Percentiles rank a stretch among this genome's conserved stretches.
Evolutionary conservation across 2,888 invertebrate species (phyloP).

Genomic region (Protophormia terraenovae): DNA sequence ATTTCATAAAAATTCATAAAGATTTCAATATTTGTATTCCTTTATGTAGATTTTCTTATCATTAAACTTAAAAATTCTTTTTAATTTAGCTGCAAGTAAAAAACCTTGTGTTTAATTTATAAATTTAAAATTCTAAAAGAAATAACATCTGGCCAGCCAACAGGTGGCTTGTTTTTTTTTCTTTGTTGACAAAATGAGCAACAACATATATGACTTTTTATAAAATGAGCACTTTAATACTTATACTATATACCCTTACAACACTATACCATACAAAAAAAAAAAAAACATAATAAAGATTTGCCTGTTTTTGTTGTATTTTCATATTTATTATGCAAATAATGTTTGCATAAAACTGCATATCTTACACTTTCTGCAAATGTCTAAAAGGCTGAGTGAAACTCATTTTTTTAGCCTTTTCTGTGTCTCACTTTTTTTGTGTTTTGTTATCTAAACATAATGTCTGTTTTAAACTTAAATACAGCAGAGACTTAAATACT

Average conservation of each 20-base stretch:
- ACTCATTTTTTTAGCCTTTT: constrained; percentile 45
- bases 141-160: not conserved
- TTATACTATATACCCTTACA: not conserved
- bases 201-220: not conserved
- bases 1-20: too few relatives aligned
- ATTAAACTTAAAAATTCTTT: not conserved
- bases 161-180: constrained; percentile 7
- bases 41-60: too few relatives aligned
- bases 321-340: constrained; percentile 47
- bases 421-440: not conserved
- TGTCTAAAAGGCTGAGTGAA: constrained; percentile 40
- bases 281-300: constrained; percentile 34
- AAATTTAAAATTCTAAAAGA: not conserved
- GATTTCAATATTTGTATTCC: too few relatives aligned
- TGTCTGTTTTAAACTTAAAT: constrained; percentile 51
- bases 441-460: constrained; percentile 41
- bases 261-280: constrained; percentile 8
- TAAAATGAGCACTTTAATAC: not conserved
- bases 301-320: not conserved
- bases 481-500: constrained; percentile 56
- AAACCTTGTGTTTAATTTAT: not conserved
- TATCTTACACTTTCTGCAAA: constrained; percentile 50
- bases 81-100: not conserved
- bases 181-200: constrained; percentile 25
- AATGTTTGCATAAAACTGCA: constrained; percentile 64